These are phyloP conservation scores for Oscheius myriophilus DNA, from an alignment of 2,888 invertebrate species.

Conservation along the genomic window DNA sequence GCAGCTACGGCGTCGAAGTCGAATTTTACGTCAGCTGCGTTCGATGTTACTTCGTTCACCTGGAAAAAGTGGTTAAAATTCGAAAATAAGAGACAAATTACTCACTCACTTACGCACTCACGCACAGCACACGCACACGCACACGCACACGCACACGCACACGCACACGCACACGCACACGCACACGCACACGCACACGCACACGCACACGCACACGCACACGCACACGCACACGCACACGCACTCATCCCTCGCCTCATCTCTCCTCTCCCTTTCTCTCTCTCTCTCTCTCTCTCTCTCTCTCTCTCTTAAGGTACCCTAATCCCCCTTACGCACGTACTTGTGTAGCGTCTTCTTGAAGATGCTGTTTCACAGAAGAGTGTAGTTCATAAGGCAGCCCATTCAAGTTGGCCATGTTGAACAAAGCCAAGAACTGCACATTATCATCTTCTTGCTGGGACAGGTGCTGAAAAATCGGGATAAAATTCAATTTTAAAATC, in stretches of 20 bases:
- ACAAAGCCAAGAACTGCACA: slow-evolving; percentile 60
- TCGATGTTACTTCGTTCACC: slow-evolving; percentile 55
- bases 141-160: too few relatives aligned
- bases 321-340: slow-evolving; percentile 21
- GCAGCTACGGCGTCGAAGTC: slow-evolving; percentile 4
- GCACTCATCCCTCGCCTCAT: too few relatives aligned
- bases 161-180: too few relatives aligned
- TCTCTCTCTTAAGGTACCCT: background rate
- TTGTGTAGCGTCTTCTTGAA: slow-evolving; percentile 49
- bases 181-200: too few relatives aligned
- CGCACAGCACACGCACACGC: too few relatives aligned
- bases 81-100: too few relatives aligned
- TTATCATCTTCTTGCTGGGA: slow-evolving; percentile 65
- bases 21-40: slow-evolving; percentile 33
- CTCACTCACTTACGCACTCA: too few relatives aligned
- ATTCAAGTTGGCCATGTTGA: slow-evolving; percentile 61
- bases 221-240: too few relatives aligned
- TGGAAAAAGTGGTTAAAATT: slow-evolving; percentile 24
- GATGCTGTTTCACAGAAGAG: slow-evolving; percentile 51
- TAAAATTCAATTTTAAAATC: background rate
- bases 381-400: slow-evolving; percentile 62
- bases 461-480: slow-evolving; percentile 56
- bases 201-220: too few relatives aligned
- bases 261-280: too few relatives aligned
- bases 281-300: too few relatives aligned